Percentiles rank a stretch among this genome's conserved stretches.
Evolutionary conservation across 1,140 invertebrate species (phyloP).

Genomic region (Cardiocondyla obscurior): DNA sequence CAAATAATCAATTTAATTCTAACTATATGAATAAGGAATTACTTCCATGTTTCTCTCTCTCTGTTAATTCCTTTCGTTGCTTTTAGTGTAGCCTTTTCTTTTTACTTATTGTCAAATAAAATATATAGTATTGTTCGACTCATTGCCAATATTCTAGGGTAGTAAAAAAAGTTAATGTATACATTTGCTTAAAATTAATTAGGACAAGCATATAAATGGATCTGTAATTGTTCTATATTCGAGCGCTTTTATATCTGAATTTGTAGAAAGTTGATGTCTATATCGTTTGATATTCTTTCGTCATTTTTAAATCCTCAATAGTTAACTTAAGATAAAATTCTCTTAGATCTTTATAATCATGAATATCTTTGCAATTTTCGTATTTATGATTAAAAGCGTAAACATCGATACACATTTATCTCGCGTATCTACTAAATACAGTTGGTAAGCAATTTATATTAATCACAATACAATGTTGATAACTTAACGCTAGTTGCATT

Average conservation of each 20-base stretch:
- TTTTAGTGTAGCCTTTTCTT: constrained; percentile 1
- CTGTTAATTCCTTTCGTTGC: constrained; percentile 15
- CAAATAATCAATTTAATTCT: constrained; percentile 24
- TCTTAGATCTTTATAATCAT: neutral
- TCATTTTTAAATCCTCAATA: neutral
- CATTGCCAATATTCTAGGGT: constrained; percentile 27
- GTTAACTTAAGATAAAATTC: neutral
- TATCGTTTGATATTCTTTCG: neutral
- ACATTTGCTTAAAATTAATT: constrained; percentile 30
- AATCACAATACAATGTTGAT: constrained; percentile 26
- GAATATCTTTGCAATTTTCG: constrained; percentile 1
- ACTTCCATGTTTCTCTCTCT: constrained; percentile 1
- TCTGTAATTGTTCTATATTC: constrained; percentile 2
- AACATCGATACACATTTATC: constrained; percentile 48
- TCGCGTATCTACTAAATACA: constrained; percentile 15
- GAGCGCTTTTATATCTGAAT: constrained; percentile 4
- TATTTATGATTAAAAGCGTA: constrained; percentile 32
- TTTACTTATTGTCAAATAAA: constrained; percentile 28
- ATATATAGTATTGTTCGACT: constrained; percentile 2
- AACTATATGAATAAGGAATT: neutral
- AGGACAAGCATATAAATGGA: constrained; percentile 5
- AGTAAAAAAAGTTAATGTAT: constrained; percentile 19
- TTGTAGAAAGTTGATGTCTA: neutral
- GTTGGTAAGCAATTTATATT: constrained; percentile 46
- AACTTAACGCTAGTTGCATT: constrained; percentile 47